Percentiles rank a stretch among this genome's conserved stretches.
Conservation (phyloP, 2,797 vertebrate genomes). For the Brachymystax lenok region DNA sequence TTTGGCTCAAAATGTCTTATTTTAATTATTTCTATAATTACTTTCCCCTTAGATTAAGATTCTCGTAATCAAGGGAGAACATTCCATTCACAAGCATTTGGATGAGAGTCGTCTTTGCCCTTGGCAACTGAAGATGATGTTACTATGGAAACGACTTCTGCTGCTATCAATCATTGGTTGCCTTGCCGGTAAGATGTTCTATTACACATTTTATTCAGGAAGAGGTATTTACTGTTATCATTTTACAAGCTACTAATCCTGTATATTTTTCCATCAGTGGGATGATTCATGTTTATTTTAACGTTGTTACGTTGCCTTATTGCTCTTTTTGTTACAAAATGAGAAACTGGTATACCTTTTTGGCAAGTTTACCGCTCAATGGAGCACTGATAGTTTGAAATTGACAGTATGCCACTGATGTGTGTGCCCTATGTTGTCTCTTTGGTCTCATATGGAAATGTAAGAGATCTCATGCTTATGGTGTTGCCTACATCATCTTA, state of each 20-base stretch:
- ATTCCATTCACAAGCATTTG: slow-evolving; percentile 77
- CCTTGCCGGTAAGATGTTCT: slow-evolving; percentile 87
- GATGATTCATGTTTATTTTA: slow-evolving; percentile 28
- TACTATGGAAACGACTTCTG: slow-evolving; percentile 92
- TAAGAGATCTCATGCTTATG: neutral
- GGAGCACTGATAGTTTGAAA: neutral
- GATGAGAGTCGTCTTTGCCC: slow-evolving; percentile 78
- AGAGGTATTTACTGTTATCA: slow-evolving; percentile 34
- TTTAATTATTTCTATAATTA: slow-evolving; percentile 80
- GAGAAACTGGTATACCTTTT: neutral
- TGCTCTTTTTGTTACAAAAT: neutral
- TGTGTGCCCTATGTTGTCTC: neutral
- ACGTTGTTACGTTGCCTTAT: neutral
- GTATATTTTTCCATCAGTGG: slow-evolving; percentile 24
- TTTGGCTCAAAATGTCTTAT: slow-evolving; percentile 71
- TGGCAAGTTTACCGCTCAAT: neutral
- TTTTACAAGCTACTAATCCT: slow-evolving; percentile 28
- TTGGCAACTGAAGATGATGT: slow-evolving; percentile 88
- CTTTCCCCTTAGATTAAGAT: slow-evolving; percentile 80
- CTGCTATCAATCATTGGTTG: slow-evolving; percentile 88
- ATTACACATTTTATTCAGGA: slow-evolving; percentile 59
- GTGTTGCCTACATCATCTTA: neutral
- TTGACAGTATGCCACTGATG: neutral
- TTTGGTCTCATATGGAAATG: neutral
- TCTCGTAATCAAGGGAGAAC: slow-evolving; percentile 76